phyloP scores from a whole-genome alignment of 2,113 vertebrate species.

The Pteropus alecto region DNA sequence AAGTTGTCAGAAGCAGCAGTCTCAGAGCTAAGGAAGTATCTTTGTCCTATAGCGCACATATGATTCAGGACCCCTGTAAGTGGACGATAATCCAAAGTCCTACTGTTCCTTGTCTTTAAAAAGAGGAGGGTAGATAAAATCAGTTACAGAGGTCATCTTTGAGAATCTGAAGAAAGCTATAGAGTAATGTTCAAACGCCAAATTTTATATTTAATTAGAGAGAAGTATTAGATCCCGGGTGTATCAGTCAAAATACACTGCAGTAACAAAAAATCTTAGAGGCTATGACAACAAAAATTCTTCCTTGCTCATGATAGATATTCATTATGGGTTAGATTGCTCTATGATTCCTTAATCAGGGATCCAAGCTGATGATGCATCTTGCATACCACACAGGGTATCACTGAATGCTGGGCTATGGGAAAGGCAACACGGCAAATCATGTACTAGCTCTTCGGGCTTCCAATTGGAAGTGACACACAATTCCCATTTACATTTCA shows the following conservation, averaged over 20 bases:
- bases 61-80: neutral
- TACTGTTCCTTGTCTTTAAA: neutral
- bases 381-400: neutral
- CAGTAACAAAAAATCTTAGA: neutral
- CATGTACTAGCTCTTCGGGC: neutral
- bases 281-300: neutral
- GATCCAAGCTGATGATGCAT: neutral
- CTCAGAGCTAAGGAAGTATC: neutral
- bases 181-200: neutral
- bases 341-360: neutral
- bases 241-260: neutral
- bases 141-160: neutral
- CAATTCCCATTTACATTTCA: neutral
- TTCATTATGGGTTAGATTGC: neutral
- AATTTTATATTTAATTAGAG: neutral
- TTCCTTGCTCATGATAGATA: neutral
- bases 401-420: neutral
- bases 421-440: neutral
- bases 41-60: neutral
- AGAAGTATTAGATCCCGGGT: neutral
- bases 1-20: neutral
- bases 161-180: neutral
- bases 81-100: neutral
- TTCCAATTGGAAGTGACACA: neutral
- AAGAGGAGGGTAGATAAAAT: neutral